Base-by-base conservation (phyloP, 1,140 invertebrate species). In the Drosophila truncata region DNA sequence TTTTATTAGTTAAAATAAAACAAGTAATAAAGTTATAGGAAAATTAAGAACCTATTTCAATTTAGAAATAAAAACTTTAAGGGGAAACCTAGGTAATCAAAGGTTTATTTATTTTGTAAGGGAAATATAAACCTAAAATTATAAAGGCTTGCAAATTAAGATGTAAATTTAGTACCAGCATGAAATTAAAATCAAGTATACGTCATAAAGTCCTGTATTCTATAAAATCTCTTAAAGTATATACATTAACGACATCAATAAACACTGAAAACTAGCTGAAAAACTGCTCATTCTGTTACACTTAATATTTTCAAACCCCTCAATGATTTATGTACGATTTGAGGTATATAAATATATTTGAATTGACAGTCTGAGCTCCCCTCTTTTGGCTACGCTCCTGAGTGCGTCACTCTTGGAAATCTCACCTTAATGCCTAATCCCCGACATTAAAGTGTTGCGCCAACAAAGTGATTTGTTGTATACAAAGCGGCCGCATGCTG, bases 391-490 rank as follows among this genome's bases (percentile, higher is more conserved):
- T 49, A 39, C 27, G 25, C 55, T 33, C 29, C 29, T 29, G 39
- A 18, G 14, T 25, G 27, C 47, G 47, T 50, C 58, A 86, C 60
- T 57, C 49, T 61, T 80, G 73, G 72, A 90, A 88, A 78, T 84
- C 84, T 80, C 81, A 80, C 84, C 85, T 88, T 84, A 84, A 90
- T 90, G 69, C 85, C 84, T 88, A 88, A 88, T 88, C 84, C 84
- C 67, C 60, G 80, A 90, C 84, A 88, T 88, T 88, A 88, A 88
- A 88, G 84, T 88, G 84, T 84, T 88, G 85, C 73, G 85, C 80
- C 85, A 84, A 83, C 84, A 88, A 88, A 88, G 85, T 88, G 84
- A 88, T 88, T 88, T 88, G 84, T 88, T 88, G 65, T 81, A 90
- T 75, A 90, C 84, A 90, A 84, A 90, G 73, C 84, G 78, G 62